Conservation (phyloP, 1,140 invertebrate species). For the Theocolax elegans region DNA sequence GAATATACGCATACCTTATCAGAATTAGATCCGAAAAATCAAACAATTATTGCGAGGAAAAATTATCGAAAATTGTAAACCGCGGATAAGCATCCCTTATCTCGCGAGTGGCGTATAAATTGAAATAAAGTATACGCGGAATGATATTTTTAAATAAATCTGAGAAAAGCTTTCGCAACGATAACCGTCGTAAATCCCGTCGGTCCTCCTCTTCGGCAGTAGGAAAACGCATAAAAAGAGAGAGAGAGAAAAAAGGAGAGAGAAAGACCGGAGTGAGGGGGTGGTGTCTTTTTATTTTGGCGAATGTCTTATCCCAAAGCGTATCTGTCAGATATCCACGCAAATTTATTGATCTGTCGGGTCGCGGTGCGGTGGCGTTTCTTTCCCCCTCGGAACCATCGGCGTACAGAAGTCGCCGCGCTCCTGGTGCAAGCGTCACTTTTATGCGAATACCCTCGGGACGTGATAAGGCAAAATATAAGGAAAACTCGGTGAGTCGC, state of each 20-base stretch:
- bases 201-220: no score
- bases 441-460: constrained; percentile 57
- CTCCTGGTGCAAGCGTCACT: constrained; percentile 49
- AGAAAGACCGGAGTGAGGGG: constrained; percentile 4
- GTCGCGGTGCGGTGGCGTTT: constrained; percentile 26
- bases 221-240: no score
- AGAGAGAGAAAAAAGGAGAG: background rate
- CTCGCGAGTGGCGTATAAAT: background rate
- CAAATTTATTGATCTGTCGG: constrained; percentile 63
- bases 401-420: no score
- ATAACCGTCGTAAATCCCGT: constrained; percentile 42
- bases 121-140: constrained; percentile 26
- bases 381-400: no score
- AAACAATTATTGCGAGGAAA: no score
- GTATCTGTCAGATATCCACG: constrained; percentile 59
- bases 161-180: constrained; percentile 26
- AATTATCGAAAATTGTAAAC: no score
- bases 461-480: constrained; percentile 59
- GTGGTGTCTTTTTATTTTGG: constrained; percentile 41
- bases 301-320: constrained; percentile 39
- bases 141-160: constrained; percentile 29
- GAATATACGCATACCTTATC: no score
- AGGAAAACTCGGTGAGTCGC: constrained; percentile 50
- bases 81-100: no score
- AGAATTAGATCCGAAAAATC: no score